phyloP scores from a whole-genome alignment of 1,140 invertebrate genomes.

The Fopius arisanus region DNA sequence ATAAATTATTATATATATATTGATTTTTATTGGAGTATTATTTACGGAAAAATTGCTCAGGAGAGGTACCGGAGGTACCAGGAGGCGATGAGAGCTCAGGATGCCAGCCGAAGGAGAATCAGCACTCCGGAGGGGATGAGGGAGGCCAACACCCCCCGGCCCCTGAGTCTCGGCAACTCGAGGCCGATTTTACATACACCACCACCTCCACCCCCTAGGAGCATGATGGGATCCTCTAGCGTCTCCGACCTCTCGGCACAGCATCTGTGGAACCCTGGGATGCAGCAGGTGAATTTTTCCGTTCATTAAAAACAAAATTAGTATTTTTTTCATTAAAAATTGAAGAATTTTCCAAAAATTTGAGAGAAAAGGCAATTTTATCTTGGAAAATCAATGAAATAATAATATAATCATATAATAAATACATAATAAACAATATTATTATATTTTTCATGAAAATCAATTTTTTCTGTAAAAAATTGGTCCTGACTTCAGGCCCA shows the following conservation, averaged over 20 bases:
- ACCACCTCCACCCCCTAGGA: conserved; percentile 44
- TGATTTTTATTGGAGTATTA: neutral
- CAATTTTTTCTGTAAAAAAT: no score
- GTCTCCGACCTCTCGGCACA: conserved; percentile 56
- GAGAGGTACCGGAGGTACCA: conserved; percentile 74
- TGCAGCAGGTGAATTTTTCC: conserved; percentile 53
- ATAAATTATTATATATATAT: no score
- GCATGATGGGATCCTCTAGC: conserved; percentile 58
- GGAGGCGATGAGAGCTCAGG: conserved; percentile 66
- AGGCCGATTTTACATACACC: conserved; percentile 45
- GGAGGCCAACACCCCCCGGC: conserved; percentile 27
- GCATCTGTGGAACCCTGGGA: conserved; percentile 54
- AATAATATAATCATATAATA: no score
- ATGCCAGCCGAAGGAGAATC: conserved; percentile 54
- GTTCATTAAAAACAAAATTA: no score
- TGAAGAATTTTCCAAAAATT: no score
- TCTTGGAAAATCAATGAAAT: no score
- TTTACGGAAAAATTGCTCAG: conserved; percentile 42
- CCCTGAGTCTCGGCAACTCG: conserved; percentile 31
- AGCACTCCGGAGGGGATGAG: conserved; percentile 36
- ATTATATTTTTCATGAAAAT: no score
- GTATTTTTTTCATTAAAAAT: neutral
- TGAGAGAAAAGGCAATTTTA: no score
- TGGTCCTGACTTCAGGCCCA: no score
- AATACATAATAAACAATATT: no score